These are phyloP conservation scores for Heptranchias perlo DNA, from an alignment of 2,113 vertebrate species.

Conservation along the genomic window DNA sequence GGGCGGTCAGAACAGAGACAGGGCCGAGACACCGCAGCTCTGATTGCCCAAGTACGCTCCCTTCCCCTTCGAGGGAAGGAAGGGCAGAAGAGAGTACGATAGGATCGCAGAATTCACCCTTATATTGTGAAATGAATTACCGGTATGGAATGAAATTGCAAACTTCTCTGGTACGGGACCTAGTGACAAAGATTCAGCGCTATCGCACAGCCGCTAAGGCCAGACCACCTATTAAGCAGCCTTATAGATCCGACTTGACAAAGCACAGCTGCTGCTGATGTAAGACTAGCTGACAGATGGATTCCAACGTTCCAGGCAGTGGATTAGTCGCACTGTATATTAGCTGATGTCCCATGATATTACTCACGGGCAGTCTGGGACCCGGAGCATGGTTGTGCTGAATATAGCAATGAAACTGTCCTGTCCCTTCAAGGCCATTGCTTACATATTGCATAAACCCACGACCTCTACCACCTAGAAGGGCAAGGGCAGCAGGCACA, in stretches of 20 bases:
- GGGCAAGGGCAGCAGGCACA: too few relatives aligned
- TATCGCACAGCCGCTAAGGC: constrained; percentile 43
- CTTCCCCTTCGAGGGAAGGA: not conserved
- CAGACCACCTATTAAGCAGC: constrained; percentile 45
- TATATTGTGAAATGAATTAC: not conserved
- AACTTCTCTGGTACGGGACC: not conserved
- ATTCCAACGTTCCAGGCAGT: constrained; percentile 44
- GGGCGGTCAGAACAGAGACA: not conserved
- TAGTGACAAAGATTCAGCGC: not conserved
- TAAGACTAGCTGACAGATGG: constrained; percentile 42
- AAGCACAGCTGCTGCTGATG: constrained; percentile 34
- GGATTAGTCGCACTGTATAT: not conserved
- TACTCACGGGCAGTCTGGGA: too few relatives aligned
- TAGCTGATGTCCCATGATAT: not conserved
- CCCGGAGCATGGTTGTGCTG: too few relatives aligned
- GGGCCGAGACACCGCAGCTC: too few relatives aligned
- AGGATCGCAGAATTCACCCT: not conserved
- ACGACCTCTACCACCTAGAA: too few relatives aligned
- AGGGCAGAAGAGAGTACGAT: too few relatives aligned
- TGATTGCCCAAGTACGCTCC: too few relatives aligned
- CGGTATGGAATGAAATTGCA: not conserved
- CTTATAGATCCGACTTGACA: not conserved
- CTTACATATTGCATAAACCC: too few relatives aligned
- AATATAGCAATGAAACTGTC: too few relatives aligned
- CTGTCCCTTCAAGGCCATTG: too few relatives aligned